Evolutionary conservation across 2,888 invertebrate species (phyloP).

Genomic region (Lissonota sp.): DNA sequence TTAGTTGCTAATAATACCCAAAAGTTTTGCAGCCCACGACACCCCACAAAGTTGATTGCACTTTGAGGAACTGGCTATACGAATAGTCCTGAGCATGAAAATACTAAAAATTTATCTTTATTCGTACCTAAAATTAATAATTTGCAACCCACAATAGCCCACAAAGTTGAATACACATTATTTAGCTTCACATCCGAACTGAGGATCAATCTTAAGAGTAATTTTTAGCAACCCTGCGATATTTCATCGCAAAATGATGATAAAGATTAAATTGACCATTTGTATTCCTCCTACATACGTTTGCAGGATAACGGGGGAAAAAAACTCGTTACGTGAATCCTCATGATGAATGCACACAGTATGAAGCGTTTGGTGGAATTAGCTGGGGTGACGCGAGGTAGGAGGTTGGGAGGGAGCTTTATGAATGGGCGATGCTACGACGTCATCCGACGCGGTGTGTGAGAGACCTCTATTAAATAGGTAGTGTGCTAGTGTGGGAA

Average conservation of each 20-base stretch:
- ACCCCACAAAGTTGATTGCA: no score
- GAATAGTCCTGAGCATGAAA: no score
- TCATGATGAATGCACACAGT: not conserved
- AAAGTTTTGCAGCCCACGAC: no score
- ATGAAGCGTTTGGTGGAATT: not conserved
- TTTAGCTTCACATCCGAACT: no score
- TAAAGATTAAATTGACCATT: no score
- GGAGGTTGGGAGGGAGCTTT: conserved; percentile 46
- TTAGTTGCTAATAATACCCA: no score
- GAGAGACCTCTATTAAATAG: not conserved
- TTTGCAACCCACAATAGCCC: not conserved
- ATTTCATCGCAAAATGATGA: no score
- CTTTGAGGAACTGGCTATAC: no score
- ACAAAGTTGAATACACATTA: no score
- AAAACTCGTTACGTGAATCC: not conserved
- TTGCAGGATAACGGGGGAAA: not conserved
- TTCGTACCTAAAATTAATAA: not conserved
- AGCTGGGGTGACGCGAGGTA: not conserved
- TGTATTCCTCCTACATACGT: not conserved
- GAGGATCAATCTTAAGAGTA: no score
- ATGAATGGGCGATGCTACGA: conserved; percentile 61
- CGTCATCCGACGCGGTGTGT: conserved; percentile 44
- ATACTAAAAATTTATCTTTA: no score
- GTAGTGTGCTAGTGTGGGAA: not conserved
- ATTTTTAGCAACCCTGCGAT: no score